These are phyloP conservation scores for Nyctereutes procyonoides DNA, from an alignment of 2,113 vertebrate genomes.

Conservation along the genomic window DNA sequence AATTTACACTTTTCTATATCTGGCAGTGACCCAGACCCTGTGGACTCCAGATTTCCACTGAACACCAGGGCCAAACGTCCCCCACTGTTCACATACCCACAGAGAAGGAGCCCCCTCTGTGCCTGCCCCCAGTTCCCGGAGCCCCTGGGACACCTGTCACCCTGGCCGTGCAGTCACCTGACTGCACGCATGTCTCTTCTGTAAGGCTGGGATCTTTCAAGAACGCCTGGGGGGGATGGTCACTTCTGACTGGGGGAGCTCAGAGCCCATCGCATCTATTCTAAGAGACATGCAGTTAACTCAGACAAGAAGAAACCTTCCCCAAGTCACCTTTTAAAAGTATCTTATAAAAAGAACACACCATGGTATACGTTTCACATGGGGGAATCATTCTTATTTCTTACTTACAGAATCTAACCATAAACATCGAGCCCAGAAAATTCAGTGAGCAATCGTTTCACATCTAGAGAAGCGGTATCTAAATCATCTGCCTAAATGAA, in stretches of 20 bases:
- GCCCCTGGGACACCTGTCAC: background rate
- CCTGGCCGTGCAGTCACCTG: rapidly evolving
- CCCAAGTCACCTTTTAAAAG: background rate
- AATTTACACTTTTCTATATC: background rate
- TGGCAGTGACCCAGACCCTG: background rate
- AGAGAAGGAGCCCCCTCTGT: too few relatives aligned
- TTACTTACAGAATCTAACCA: background rate
- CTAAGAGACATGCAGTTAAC: background rate
- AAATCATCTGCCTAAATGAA: background rate
- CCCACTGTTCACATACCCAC: background rate
- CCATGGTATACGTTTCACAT: background rate
- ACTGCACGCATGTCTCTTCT: background rate
- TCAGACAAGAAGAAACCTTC: background rate
- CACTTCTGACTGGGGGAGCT: background rate
- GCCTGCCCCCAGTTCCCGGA: rapidly evolving
- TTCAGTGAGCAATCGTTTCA: background rate
- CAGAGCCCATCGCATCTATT: background rate
- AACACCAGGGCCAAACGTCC: rapidly evolving
- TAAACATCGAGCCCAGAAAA: background rate
- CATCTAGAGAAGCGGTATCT: background rate
- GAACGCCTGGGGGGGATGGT: background rate
- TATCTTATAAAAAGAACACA: background rate
- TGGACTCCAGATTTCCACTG: background rate
- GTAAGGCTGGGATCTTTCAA: background rate
- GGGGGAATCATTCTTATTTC: background rate